phyloP scores from a whole-genome alignment of 2,888 invertebrate species.

The Dermolepida albohirtum region DNA sequence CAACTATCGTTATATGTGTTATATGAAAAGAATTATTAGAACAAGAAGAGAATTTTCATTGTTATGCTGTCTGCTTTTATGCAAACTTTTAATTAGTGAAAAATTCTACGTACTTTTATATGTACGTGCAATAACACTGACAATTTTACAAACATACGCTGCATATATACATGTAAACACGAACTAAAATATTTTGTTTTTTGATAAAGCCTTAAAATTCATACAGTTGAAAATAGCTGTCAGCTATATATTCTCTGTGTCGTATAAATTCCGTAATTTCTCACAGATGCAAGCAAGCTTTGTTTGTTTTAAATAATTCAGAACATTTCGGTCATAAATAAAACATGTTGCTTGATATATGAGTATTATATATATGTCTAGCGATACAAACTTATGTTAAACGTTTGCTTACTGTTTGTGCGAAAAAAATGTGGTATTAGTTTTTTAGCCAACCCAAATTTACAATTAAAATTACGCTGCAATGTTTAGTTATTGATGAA shows the following conservation, averaged over 20 bases:
- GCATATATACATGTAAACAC: too few relatives aligned
- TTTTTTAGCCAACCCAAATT: not conserved
- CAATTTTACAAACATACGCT: too few relatives aligned
- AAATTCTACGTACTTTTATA: too few relatives aligned
- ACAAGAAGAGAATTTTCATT: too few relatives aligned
- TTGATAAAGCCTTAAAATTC: too few relatives aligned
- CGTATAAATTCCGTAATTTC: not conserved
- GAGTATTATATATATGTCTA: slow-evolving; percentile 1
- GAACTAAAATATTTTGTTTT: too few relatives aligned
- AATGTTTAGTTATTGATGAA: not conserved
- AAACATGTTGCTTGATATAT: slow-evolving; percentile 11
- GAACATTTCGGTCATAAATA: slow-evolving; percentile 4
- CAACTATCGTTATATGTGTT: too few relatives aligned
- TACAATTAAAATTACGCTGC: slow-evolving; percentile 7
- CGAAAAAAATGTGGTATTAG: not conserved
- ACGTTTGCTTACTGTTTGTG: not conserved
- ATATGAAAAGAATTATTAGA: too few relatives aligned
- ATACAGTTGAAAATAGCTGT: too few relatives aligned
- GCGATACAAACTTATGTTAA: slow-evolving; percentile 1
- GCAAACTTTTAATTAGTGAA: too few relatives aligned
- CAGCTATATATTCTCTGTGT: not conserved
- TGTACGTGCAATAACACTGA: too few relatives aligned
- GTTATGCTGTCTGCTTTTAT: too few relatives aligned
- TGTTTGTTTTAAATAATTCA: slow-evolving; percentile 13
- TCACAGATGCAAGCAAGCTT: not conserved